Evolutionary conservation across 2,888 invertebrate species (phyloP).

Genomic region (Stenodera caucasica): DNA sequence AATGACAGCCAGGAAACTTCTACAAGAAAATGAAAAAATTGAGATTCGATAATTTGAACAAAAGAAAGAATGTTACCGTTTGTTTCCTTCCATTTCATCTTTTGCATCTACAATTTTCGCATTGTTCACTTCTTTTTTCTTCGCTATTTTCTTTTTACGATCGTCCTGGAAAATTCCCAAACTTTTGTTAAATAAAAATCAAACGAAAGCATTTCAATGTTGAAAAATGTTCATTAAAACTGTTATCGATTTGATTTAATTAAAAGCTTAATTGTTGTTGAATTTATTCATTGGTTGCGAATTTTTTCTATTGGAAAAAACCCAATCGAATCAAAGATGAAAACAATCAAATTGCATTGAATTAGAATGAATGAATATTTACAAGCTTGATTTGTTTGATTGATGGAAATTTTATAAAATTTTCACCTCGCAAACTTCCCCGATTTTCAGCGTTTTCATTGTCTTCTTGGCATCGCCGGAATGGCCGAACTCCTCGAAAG

Average conservation of each 20-base stretch:
- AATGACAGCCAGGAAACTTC: slow-evolving; percentile 33
- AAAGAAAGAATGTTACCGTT: slow-evolving; percentile 9
- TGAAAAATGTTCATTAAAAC: too few relatives aligned
- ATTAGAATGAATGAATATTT: slow-evolving; percentile 8
- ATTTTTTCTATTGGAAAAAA: not conserved
- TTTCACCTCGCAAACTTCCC: slow-evolving; percentile 64
- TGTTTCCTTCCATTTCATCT: slow-evolving; percentile 16
- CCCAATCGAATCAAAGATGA: not conserved
- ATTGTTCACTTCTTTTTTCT: slow-evolving; percentile 20
- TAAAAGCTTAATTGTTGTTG: not conserved
- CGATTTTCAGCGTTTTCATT: slow-evolving; percentile 66
- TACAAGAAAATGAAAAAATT: slow-evolving; percentile 23
- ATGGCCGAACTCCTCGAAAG: slow-evolving; percentile 69
- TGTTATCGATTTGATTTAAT: too few relatives aligned
- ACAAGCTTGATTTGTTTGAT: slow-evolving; percentile 4
- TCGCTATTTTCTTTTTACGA: slow-evolving; percentile 33
- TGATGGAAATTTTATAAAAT: not conserved
- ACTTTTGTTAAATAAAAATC: not conserved
- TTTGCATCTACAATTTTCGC: not conserved
- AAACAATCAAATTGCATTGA: not conserved
- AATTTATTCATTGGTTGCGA: not conserved
- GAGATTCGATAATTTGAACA: slow-evolving; percentile 1
- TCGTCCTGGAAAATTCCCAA: slow-evolving; percentile 33
- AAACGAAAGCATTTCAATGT: not conserved
- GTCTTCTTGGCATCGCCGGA: slow-evolving; percentile 64